phyloP scores from a whole-genome alignment of 1,140 invertebrate species.

The Neomicropteryx cornuta region DNA sequence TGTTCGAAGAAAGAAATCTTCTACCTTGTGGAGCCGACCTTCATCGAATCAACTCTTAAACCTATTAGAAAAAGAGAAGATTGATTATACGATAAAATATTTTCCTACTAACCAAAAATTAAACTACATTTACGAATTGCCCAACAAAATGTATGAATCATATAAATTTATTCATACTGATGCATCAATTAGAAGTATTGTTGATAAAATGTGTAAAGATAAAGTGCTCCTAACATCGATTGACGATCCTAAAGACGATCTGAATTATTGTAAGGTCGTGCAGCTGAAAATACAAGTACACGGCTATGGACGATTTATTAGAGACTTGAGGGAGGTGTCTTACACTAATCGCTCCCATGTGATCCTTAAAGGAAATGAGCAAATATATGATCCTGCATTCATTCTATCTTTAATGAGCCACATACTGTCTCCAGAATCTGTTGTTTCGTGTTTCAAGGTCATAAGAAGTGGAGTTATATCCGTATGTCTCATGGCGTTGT shows the following conservation, averaged over 20 bases:
- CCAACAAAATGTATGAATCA: slow-evolving; percentile 13
- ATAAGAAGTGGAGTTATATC: slow-evolving; percentile 51
- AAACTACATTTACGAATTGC: slow-evolving; percentile 24
- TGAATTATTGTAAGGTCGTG: slow-evolving; percentile 3
- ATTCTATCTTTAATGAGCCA: slow-evolving; percentile 55
- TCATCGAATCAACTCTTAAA: slow-evolving; percentile 59
- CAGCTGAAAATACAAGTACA: slow-evolving; percentile 15
- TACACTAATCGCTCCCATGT: slow-evolving; percentile 16
- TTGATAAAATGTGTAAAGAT: slow-evolving; percentile 16
- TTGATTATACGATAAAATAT: slow-evolving; percentile 54
- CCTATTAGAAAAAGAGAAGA: slow-evolving; percentile 48
- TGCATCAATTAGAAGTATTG: slow-evolving; percentile 10
- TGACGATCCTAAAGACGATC: slow-evolving; percentile 6
- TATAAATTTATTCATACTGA: slow-evolving; percentile 15
- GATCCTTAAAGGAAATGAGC: slow-evolving; percentile 16
- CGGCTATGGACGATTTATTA: slow-evolving; percentile 10
- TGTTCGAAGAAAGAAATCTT: slow-evolving; percentile 44
- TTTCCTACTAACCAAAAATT: slow-evolving; percentile 44
- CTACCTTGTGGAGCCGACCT: slow-evolving; percentile 53
- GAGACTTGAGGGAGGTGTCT: slow-evolving; percentile 16
- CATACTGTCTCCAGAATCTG: slow-evolving; percentile 49
- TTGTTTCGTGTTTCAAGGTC: slow-evolving; percentile 53
- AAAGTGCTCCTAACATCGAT: slow-evolving; percentile 10
- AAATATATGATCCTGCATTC: slow-evolving; percentile 62
- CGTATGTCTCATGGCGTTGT: slow-evolving; percentile 49